These are phyloP conservation scores for Anabacerthia variegaticeps DNA, from an alignment of 2,797 vertebrate genomes.

Conservation along the genomic window DNA sequence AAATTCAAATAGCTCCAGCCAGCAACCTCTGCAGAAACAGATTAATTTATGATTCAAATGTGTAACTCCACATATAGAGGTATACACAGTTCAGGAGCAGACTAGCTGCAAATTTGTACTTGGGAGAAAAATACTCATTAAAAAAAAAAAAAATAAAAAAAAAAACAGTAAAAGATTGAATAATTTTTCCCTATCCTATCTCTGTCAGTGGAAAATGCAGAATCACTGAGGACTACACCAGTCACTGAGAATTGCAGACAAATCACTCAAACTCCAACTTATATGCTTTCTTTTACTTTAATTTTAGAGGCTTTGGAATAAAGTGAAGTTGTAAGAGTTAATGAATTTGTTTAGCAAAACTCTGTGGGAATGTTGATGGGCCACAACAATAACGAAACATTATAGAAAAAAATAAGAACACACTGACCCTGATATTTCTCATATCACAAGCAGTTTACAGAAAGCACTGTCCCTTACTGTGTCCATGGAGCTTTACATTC, in stretches of 20 bases:
- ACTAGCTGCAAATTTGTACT: neutral
- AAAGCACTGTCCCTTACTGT: neutral
- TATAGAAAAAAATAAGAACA: neutral
- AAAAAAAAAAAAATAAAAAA: neutral
- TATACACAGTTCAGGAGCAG: neutral
- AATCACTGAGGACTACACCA: neutral
- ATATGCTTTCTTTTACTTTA: neutral
- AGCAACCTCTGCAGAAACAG: slow-evolving; percentile 10
- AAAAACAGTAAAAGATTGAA: neutral
- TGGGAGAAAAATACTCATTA: neutral
- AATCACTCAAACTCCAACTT: neutral
- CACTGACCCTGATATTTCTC: neutral
- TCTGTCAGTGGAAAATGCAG: neutral
- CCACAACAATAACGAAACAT: neutral
- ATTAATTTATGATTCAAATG: slow-evolving; percentile 26
- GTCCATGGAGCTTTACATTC: neutral
- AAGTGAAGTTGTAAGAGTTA: neutral
- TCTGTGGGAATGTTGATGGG: neutral
- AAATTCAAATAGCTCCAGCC: slow-evolving; percentile 9
- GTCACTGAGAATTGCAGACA: neutral
- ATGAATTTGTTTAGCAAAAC: neutral
- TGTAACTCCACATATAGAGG: neutral
- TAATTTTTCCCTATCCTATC: neutral
- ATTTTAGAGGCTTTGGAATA: neutral
- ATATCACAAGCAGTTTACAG: neutral